Percentiles rank a stretch among this genome's conserved stretches.
Conservation (phyloP, 2,113 vertebrate species). For the Spea bombifrons region DNA sequence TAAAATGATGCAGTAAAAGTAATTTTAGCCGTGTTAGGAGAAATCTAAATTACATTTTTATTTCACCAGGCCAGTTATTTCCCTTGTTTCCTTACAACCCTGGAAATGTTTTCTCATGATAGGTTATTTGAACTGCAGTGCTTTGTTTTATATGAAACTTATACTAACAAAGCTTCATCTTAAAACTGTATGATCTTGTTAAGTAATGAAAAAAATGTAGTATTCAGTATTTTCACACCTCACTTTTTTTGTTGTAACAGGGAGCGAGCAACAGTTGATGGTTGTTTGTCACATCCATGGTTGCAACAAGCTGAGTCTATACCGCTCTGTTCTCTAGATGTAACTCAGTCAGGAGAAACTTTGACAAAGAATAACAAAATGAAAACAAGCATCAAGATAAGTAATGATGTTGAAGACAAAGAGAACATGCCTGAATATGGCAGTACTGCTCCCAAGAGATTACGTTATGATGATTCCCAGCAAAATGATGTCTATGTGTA, state of each 20-base stretch:
- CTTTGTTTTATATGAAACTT: no score
- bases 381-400: slow-evolving; percentile 63
- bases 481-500: slow-evolving; percentile 22
- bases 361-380: slow-evolving; percentile 63
- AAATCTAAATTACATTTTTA: no score
- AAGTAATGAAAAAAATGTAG: background rate
- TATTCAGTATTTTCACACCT: background rate
- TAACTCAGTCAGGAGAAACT: slow-evolving; percentile 58
- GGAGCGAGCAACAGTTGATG: slow-evolving; percentile 81
- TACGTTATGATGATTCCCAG: slow-evolving; percentile 79
- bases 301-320: slow-evolving; percentile 72
- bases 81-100: no score
- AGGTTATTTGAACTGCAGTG: no score
- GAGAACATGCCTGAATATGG: slow-evolving; percentile 84
- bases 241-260: slow-evolving; percentile 55
- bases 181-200: background rate
- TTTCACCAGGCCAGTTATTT: no score
- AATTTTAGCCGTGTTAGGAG: no score
- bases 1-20: no score
- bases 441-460: slow-evolving; percentile 75
- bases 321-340: slow-evolving; percentile 56
- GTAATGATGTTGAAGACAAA: slow-evolving; percentile 80
- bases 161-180: background rate
- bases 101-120: no score
- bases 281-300: slow-evolving; percentile 88